Evolutionary conservation across 2,113 vertebrate genomes (phyloP).

Genomic region (Triplophysa dalaica): DNA sequence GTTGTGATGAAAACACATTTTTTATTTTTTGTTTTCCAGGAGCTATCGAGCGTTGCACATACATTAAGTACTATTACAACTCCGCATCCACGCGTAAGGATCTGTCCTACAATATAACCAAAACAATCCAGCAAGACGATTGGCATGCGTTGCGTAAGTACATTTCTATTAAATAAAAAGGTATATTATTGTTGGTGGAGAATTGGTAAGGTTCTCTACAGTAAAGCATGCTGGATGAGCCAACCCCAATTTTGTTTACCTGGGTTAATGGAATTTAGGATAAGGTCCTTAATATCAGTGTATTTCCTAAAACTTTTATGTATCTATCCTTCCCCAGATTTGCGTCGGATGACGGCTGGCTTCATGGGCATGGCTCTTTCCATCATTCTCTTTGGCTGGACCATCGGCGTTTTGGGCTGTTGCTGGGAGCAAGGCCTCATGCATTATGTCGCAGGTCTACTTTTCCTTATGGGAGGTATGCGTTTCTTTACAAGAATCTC

Average conservation of each 20-base stretch:
- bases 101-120: constrained; percentile 87
- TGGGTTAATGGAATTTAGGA: no score
- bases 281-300: no score
- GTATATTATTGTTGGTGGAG: no score
- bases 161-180: no score
- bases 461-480: constrained; percentile 91
- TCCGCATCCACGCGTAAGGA: constrained; percentile 79
- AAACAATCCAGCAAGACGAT: constrained; percentile 88
- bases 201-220: no score
- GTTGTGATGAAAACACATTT: background rate
- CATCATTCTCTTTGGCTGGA: constrained; percentile 89
- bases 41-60: constrained; percentile 73
- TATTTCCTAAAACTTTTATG: background rate
- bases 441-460: constrained; percentile 89
- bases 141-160: constrained; percentile 88
- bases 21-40: constrained; percentile 34
- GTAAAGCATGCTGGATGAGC: no score
- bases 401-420: constrained; percentile 85
- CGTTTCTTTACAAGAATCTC: background rate
- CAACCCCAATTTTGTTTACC: no score
- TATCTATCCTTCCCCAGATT: constrained; percentile 55
- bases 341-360: constrained; percentile 71
- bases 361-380: constrained; percentile 85
- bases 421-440: constrained; percentile 90
- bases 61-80: constrained; percentile 88